Evolutionary conservation across 2,113 vertebrate species (phyloP).

Genomic region (Oxyruncus cristatus): DNA sequence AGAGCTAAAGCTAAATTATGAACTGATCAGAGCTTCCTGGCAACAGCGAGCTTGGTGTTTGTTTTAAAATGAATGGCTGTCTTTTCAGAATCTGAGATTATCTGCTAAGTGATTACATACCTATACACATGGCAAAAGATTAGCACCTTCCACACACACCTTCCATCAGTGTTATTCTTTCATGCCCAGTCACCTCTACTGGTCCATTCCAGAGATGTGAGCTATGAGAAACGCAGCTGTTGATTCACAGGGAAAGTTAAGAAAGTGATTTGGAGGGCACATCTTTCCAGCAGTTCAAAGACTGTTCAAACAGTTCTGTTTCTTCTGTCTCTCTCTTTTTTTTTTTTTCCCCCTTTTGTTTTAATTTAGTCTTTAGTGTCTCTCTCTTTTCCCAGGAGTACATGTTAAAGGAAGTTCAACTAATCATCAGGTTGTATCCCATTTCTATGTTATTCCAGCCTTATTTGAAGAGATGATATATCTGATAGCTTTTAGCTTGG

Average conservation of each 20-base stretch:
- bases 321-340: not conserved
- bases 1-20: not conserved
- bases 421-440: not conserved
- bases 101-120: not conserved
- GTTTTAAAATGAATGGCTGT: not conserved
- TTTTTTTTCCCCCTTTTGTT: not conserved
- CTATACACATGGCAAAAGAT: not conserved
- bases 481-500: not conserved
- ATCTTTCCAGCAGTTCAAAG: constrained; percentile 3
- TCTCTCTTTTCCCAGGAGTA: not conserved
- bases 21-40: not conserved
- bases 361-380: not conserved
- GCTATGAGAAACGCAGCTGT: not conserved
- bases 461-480: not conserved
- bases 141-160: not conserved
- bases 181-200: not conserved
- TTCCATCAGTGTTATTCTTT: not conserved
- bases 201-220: not conserved
- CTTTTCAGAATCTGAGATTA: not conserved
- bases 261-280: not conserved
- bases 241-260: not conserved
- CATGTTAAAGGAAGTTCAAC: not conserved
- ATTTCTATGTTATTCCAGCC: not conserved
- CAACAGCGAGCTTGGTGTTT: not conserved
- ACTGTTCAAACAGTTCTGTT: not conserved